Evolutionary conservation across 1,140 invertebrate species (phyloP), one percentile per base, ranked within the genome.

Genomic region (Drosophila virilis): DNA sequence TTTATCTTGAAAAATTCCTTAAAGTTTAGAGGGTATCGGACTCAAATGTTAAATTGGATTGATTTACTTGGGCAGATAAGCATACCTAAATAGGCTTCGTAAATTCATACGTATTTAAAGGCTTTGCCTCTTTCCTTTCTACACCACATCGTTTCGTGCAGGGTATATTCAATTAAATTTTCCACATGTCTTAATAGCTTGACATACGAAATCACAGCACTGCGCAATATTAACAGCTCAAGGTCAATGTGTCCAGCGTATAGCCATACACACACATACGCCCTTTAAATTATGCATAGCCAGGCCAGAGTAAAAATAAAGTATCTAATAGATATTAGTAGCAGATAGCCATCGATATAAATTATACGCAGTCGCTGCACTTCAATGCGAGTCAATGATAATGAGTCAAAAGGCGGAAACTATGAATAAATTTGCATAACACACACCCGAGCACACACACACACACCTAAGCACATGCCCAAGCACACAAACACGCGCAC

Each of bases 341-440:
- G 33, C 42, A 54, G 46, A 59, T 52, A 59, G 13, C 33, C 28
- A 32, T 28, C 45, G 10, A 50, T 28, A n/a, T 32, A 50, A 32
- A 50, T 28, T 40, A 70, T 32, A 50, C 40, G 7, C 33, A 35
- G 42, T 12, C 42, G 33, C 33, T 57, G 35, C 22, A 48, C 51
- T 54, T 38, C 67, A 54, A 60, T 51, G 52, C 46, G 79, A 64
- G 46, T 70, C 78, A 69, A 82, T 73, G 71, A 78, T 81, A 78
- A 81, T 83, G 72, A 84, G 67, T 86, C 82, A 75, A 78, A 86
- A 59, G 78, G 82, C 78, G 82, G 71, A 78, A 85, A 84, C 78
- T 70, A 86, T 86, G 75, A 86, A 86, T 88, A 86, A 45, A 88
- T 88, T 88, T 78, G 43, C 46, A 48, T 35, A 43, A 15, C n/a